These are phyloP conservation scores for Cynopterus brachyotis DNA, from an alignment of 2,113 vertebrate genomes.

Conservation along the genomic window DNA sequence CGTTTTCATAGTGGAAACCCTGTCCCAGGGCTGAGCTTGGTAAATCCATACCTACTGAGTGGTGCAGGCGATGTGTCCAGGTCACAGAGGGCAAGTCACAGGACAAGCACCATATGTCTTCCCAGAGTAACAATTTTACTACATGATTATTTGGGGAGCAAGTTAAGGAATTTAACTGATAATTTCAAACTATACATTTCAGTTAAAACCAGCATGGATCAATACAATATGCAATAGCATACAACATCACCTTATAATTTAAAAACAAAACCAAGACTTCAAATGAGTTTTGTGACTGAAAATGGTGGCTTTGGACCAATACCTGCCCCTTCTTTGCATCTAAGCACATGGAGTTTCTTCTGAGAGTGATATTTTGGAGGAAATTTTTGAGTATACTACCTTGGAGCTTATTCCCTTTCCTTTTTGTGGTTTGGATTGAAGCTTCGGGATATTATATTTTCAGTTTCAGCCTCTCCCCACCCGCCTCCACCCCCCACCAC, in stretches of 20 bases:
- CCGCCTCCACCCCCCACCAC: neutral
- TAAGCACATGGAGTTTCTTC: neutral
- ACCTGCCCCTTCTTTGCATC: neutral
- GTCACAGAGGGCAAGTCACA: neutral
- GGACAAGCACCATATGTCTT: neutral
- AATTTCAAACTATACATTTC: neutral
- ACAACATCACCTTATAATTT: neutral
- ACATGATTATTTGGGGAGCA: neutral
- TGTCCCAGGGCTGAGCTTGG: fast-evolving
- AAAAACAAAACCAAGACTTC: neutral
- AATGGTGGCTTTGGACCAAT: neutral
- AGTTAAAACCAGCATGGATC: neutral
- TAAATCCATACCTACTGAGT: neutral
- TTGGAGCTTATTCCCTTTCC: neutral
- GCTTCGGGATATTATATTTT: slow-evolving; percentile 63
- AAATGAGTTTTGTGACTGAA: neutral
- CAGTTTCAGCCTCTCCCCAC: slow-evolving; percentile 41
- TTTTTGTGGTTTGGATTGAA: slow-evolving; percentile 13
- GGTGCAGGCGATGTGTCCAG: fast-evolving
- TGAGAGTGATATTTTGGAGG: neutral
- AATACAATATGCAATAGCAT: neutral
- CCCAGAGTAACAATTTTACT: neutral
- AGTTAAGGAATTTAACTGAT: neutral
- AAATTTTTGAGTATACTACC: slow-evolving; percentile 42
- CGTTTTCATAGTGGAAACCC: neutral